Conservation (phyloP, 2,797 vertebrate species). For the Danio albolineatus region DNA sequence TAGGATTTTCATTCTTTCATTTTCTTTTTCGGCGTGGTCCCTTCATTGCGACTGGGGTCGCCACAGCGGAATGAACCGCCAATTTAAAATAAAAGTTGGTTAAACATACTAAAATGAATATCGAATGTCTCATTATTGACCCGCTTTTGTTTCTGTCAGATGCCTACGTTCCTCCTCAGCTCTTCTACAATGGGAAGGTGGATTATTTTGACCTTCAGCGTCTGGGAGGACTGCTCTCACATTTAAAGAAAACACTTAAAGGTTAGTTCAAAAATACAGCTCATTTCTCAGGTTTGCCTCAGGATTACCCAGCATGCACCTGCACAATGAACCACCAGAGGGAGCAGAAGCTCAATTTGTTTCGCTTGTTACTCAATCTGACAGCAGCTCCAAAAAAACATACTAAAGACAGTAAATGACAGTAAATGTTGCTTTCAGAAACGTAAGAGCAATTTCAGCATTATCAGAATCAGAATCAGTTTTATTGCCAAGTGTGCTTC, state of each 20-base stretch:
- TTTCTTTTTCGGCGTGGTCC: no score
- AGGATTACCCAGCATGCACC: not conserved
- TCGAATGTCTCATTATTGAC: not conserved
- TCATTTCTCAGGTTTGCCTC: not conserved
- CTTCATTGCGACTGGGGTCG: no score
- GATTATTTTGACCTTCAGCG: slow-evolving; percentile 98
- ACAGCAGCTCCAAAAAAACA: not conserved
- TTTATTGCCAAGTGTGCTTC: no score
- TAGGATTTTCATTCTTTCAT: no score
- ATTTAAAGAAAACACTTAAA: slow-evolving; percentile 97
- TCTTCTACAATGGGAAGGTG: slow-evolving; percentile 98
- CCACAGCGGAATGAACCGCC: no score
- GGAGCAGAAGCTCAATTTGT: slow-evolving; percentile 47
- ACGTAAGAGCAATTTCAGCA: no score
- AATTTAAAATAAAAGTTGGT: not conserved
- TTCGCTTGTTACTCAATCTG: not conserved
- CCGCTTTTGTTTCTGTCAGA: slow-evolving; percentile 72
- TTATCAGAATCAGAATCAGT: no score
- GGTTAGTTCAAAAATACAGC: slow-evolving; percentile 72
- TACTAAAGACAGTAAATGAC: not conserved
- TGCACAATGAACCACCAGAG: slow-evolving; percentile 46
- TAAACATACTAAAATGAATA: not conserved
- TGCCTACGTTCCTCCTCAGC: slow-evolving; percentile 92
- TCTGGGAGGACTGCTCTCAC: slow-evolving; percentile 94
- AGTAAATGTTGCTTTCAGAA: not conserved